These are phyloP conservation scores for Nomada hirtipes DNA, from an alignment of 2,888 invertebrate genomes.

Conservation along the genomic window DNA sequence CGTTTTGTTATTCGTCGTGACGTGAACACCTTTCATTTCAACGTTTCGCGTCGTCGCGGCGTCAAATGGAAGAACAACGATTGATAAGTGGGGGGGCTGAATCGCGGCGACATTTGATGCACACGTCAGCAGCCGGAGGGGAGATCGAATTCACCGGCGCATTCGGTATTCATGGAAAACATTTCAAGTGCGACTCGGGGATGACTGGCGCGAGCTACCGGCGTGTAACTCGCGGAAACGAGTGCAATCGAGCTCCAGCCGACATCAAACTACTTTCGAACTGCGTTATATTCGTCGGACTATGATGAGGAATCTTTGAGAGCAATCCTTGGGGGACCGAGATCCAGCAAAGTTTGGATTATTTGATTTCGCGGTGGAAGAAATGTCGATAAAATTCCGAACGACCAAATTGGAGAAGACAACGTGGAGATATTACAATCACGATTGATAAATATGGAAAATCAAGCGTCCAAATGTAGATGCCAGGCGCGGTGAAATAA, in stretches of 20 bases:
- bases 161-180: slow-evolving; percentile 78
- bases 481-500: no score
- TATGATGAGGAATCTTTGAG: slow-evolving; percentile 28
- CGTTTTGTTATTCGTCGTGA: slow-evolving; percentile 19
- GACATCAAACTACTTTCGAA: slow-evolving; percentile 59
- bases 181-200: slow-evolving; percentile 54
- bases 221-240: slow-evolving; percentile 56
- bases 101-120: slow-evolving; percentile 50
- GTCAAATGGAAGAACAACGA: slow-evolving; percentile 44
- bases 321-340: not conserved
- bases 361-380: not conserved
- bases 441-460: no score
- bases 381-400: no score
- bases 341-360: slow-evolving; percentile 7
- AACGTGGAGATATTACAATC: no score
- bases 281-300: slow-evolving; percentile 36
- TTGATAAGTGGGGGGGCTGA: slow-evolving; percentile 50
- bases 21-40: slow-evolving; percentile 32
- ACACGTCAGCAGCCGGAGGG: slow-evolving; percentile 22
- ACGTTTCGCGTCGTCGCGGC: slow-evolving; percentile 5
- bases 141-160: slow-evolving; percentile 68
- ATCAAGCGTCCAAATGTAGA: no score
- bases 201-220: slow-evolving; percentile 26
- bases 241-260: slow-evolving; percentile 58
- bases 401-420: no score